These are phyloP conservation scores for Encarsia formosa DNA, from an alignment of 2,888 invertebrate genomes.

Conservation along the genomic window DNA sequence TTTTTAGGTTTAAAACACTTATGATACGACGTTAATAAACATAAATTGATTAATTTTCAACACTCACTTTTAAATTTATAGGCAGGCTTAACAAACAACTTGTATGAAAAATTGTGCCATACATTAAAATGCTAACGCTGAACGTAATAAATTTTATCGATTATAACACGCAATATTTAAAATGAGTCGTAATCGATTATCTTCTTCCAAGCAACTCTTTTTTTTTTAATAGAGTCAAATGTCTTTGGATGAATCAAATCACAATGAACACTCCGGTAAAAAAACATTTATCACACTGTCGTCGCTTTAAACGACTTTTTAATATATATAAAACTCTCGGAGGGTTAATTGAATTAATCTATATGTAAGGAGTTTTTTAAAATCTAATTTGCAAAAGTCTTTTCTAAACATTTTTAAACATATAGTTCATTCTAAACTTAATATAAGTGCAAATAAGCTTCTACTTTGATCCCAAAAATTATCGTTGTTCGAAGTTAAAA, in stretches of 20 bases:
- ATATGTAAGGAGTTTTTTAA: background rate
- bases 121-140: conserved; percentile 8
- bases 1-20: background rate
- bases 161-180: background rate
- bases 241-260: conserved; percentile 16
- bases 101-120: conserved; percentile 5
- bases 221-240: conserved; percentile 10
- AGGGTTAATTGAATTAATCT: conserved; percentile 10
- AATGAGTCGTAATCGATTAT: conserved; percentile 8
- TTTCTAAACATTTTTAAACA: background rate
- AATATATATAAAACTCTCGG: conserved; percentile 14
- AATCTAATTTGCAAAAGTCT: conserved; percentile 4
- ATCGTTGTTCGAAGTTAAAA: no score
- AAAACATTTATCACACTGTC: conserved; percentile 30
- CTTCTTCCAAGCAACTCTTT: background rate
- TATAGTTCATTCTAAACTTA: no score
- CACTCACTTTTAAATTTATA: background rate
- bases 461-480: no score
- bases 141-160: background rate
- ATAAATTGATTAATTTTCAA: background rate
- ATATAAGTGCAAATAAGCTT: no score
- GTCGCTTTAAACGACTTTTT: conserved; percentile 18
- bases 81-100: no score
- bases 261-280: conserved; percentile 31
- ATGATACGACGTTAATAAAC: background rate